Percentiles rank a stretch among this genome's conserved stretches.
Conservation (phyloP, 2,797 vertebrate genomes). For the Hippocampus kuda region DNA sequence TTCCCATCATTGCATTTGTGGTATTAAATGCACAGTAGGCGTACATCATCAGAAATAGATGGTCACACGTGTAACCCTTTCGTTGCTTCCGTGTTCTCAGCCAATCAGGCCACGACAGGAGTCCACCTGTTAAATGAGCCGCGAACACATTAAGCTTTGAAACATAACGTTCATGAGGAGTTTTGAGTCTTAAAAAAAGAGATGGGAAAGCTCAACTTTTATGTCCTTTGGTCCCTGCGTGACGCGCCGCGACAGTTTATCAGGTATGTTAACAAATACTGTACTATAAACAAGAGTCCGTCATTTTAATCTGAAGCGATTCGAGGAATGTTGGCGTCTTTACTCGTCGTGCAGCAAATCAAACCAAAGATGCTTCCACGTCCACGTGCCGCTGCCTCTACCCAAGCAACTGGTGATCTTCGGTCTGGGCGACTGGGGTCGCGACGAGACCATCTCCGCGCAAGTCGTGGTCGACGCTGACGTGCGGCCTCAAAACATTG, state of each 20-base stretch:
- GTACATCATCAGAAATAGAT: not conserved
- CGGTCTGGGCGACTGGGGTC: slow-evolving; percentile 75
- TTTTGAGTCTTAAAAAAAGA: not conserved
- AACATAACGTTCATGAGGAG: not conserved
- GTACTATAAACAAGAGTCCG: no score
- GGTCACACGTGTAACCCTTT: slow-evolving; percentile 21
- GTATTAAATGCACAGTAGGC: no score
- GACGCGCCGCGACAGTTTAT: slow-evolving; percentile 73
- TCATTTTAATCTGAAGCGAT: not conserved
- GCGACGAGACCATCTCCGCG: slow-evolving; percentile 49
- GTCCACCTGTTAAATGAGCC: not conserved
- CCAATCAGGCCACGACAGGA: slow-evolving; percentile 20
- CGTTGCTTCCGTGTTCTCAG: slow-evolving; percentile 6
- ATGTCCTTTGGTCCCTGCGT: slow-evolving; percentile 68
- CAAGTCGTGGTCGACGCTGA: slow-evolving; percentile 70
- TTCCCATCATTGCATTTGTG: no score
- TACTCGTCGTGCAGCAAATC: slow-evolving; percentile 59
- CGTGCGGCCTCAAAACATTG: slow-evolving; percentile 61
- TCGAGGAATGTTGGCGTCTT: not conserved
- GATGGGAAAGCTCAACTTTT: slow-evolving; percentile 64
- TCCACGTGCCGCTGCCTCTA: slow-evolving; percentile 73
- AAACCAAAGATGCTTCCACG: slow-evolving; percentile 67
- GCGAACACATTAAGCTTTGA: not conserved
- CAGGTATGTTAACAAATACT: slow-evolving; percentile 51
- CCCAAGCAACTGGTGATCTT: slow-evolving; percentile 77